Percentiles rank a stretch among this genome's conserved stretches.
These are phyloP conservation scores for Hystrix cristata DNA, from an alignment of 2,113 vertebrate genomes.

Conservation along the genomic window DNA sequence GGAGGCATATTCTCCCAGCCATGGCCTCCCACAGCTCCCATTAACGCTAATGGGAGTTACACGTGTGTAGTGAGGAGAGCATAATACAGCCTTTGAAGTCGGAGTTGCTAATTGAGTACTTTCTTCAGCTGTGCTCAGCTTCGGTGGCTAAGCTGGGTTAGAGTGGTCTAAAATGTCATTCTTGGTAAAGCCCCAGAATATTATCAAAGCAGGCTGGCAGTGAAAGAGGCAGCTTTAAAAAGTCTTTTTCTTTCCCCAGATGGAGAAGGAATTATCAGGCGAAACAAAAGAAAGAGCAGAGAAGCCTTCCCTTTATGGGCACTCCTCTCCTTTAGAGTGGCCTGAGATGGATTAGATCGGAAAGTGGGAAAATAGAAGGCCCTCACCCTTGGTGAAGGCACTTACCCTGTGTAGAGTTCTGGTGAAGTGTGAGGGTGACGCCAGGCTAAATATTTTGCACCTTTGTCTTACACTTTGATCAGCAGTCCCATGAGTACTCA, in stretches of 20 bases:
- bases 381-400: neutral
- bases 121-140: slow-evolving; percentile 78
- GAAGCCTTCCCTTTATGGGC: neutral
- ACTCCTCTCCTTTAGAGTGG: neutral
- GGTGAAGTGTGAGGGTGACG: neutral
- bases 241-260: neutral
- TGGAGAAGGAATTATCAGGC: slow-evolving; percentile 44
- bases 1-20: slow-evolving; percentile 68
- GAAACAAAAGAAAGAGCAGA: slow-evolving; percentile 53
- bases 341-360: neutral
- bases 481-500: neutral
- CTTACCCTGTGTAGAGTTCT: neutral
- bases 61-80: slow-evolving; percentile 76
- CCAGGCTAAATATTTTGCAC: neutral
- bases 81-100: slow-evolving; percentile 79
- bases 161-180: slow-evolving; percentile 69
- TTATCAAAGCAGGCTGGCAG: slow-evolving; percentile 45
- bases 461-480: neutral
- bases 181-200: slow-evolving; percentile 43
- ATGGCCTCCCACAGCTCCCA: slow-evolving; percentile 71
- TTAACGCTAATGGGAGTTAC: slow-evolving; percentile 79
- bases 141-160: slow-evolving; percentile 62
- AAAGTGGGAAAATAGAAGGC: neutral
- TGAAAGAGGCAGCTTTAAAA: neutral
- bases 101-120: slow-evolving; percentile 80